phyloP scores from a whole-genome alignment of 2,888 invertebrate species.

The Brenthis hecate region DNA sequence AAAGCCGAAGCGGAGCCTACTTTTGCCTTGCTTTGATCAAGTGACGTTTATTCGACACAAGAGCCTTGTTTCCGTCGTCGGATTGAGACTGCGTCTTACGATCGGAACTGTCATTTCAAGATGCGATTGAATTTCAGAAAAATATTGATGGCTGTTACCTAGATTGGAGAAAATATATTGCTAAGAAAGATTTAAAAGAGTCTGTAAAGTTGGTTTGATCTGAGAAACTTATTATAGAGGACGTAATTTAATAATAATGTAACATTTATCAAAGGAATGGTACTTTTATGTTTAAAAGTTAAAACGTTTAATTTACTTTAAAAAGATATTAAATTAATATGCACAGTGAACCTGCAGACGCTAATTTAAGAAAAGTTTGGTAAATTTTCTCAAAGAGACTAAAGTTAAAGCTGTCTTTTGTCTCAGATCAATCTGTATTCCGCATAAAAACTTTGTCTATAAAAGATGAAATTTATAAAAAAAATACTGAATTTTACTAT shows the following conservation, averaged over 20 bases:
- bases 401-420: slow-evolving; percentile 6
- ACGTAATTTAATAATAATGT: no score
- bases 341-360: slow-evolving; percentile 18
- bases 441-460: not conserved
- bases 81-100: slow-evolving; percentile 35
- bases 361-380: slow-evolving; percentile 1
- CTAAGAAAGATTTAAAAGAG: not conserved
- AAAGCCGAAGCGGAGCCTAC: slow-evolving; percentile 24
- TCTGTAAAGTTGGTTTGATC: not conserved
- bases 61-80: slow-evolving; percentile 33
- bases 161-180: not conserved
- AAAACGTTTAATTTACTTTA: no score
- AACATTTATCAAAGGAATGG: no score
- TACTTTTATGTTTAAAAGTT: no score
- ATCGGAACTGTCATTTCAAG: slow-evolving; percentile 38
- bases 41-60: slow-evolving; percentile 44
- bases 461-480: not conserved
- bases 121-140: slow-evolving; percentile 40
- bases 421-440: slow-evolving; percentile 7
- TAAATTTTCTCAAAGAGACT: slow-evolving; percentile 13
- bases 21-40: slow-evolving; percentile 28
- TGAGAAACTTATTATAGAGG: not conserved
- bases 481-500: no score
- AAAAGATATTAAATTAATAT: no score
- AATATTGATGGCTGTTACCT: slow-evolving; percentile 38